Conservation (phyloP, 1,140 invertebrate species). For the Aphaenogaster floridana region DNA sequence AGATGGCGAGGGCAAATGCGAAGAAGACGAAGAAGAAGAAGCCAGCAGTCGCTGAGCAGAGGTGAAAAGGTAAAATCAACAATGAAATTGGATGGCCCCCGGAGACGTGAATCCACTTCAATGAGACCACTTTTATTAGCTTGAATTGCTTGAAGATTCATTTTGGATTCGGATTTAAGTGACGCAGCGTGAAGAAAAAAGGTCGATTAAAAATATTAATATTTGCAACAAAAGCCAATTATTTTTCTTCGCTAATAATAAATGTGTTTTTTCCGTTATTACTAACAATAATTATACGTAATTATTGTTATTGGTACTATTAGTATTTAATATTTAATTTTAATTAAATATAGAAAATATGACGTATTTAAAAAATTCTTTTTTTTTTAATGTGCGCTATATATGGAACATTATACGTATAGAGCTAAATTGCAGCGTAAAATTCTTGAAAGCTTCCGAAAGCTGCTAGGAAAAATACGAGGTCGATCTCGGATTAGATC, state of each 20-base stretch:
- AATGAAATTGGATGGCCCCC: conserved; percentile 49
- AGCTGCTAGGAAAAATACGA: neutral
- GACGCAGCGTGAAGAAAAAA: conserved; percentile 11
- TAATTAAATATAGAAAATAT: neutral
- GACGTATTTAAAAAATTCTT: neutral
- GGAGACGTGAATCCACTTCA: conserved; percentile 22
- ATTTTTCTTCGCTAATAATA: conserved; percentile 46
- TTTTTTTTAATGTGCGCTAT: neutral
- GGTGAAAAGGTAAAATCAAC: conserved; percentile 75
- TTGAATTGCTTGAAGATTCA: conserved; percentile 69
- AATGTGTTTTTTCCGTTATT: conserved; percentile 28
- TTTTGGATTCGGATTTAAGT: conserved; percentile 68
- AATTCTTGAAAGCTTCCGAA: neutral
- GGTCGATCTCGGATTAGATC: neutral
- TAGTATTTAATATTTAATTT: neutral
- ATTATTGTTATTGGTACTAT: neutral
- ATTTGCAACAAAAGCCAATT: conserved; percentile 62
- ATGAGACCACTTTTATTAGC: conserved; percentile 61
- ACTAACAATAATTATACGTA: neutral
- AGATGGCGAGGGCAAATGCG: conserved; percentile 52
- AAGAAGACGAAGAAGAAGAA: conserved; percentile 56
- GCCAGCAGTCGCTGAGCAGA: conserved; percentile 51
- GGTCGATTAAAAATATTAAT: conserved; percentile 74
- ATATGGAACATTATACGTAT: neutral
- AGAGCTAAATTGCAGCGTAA: neutral